Base-by-base conservation (phyloP, 2,888 invertebrate species). In the Helicoverpa assulta region DNA sequence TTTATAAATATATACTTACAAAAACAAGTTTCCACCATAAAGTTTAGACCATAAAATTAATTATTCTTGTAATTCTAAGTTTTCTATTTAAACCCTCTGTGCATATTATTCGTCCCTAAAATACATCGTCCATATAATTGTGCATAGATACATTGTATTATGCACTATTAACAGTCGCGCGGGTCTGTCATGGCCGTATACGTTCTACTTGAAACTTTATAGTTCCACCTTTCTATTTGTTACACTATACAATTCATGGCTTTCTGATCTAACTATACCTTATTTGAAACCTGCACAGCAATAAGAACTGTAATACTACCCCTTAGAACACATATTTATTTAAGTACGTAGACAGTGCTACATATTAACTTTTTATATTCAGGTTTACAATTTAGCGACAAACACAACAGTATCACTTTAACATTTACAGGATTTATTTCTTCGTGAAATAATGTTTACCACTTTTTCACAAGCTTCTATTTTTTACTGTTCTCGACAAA, bases 211-310 rank as follows among this genome's bases (percentile, higher is more conserved):
- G 82, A 84, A 86, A 89, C 84, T 85, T 73, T 73, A 87, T 87
- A 85, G 80, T 78, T 78, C 78, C 76, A 79, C 85, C 88, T 88
- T 87, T 88, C 87, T 85, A 86, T 84, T 82, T 73, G 71, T 67
- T 73, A 54, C 18, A 51, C 51, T 77, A 67, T 80, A 69, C 79
- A 78, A 78, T 76, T 79, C 58, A 54, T 61, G 60, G 18, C 63
- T 71, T 58, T 70, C 60, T 57, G 21, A 51, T 62, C 58, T 55
- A 51, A 14, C 18, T 67, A 29, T 52, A 61, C 56, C 40, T 69
- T n/a, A 14, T 62, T 21, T 14, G 56, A 50, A 16, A 43, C 3
- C 16, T 5, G 10, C 16, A 16, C 10, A 12, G 40, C 40, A 40
- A 40, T 40, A 1, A 5, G 16, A 37, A 37, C 5, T 43, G 10